A percentile compares a stretch with the other conserved stretches of the same genome.
Evolutionary conservation across 2,888 invertebrate species (phyloP).

Genomic region (Hyposoter dolosus): DNA sequence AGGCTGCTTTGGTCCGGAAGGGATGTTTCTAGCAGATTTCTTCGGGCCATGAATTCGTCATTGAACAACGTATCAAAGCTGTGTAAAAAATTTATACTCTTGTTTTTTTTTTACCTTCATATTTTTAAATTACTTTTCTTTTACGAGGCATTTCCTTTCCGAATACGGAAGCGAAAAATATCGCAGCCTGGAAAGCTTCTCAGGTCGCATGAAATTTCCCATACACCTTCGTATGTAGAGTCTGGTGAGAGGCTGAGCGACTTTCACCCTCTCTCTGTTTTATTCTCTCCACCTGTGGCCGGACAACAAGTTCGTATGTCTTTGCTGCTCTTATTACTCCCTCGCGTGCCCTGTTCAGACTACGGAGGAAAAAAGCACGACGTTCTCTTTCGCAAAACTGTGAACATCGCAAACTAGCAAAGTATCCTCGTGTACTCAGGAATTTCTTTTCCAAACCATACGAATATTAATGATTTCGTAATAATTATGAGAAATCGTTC

Average conservation of each 20-base stretch:
- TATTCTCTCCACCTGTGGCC: constrained; percentile 49
- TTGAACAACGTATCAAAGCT: neutral
- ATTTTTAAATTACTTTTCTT: neutral
- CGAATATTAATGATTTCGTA: neutral
- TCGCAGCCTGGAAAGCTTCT: neutral
- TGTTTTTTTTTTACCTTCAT: neutral
- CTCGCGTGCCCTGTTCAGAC: neutral
- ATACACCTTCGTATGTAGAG: constrained; percentile 35
- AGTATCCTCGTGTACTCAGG: neutral
- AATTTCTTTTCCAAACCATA: neutral
- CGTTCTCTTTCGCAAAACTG: neutral
- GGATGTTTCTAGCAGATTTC: neutral
- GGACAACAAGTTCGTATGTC: constrained; percentile 13
- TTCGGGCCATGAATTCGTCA: neutral
- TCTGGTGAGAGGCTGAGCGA: constrained; percentile 79
- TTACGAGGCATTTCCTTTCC: neutral
- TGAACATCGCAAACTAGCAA: neutral
- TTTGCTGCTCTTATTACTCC: constrained; percentile 22
- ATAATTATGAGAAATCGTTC: neutral
- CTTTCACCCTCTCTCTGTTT: constrained; percentile 32
- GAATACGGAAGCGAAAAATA: neutral
- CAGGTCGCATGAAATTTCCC: constrained; percentile 10
- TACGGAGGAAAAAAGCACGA: neutral
- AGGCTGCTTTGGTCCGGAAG: neutral
- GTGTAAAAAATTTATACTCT: neutral